A percentile compares a stretch with the other conserved stretches of the same genome.
Evolutionary conservation across 2,888 invertebrate species (phyloP).

Genomic region (Sialis lutaria): DNA sequence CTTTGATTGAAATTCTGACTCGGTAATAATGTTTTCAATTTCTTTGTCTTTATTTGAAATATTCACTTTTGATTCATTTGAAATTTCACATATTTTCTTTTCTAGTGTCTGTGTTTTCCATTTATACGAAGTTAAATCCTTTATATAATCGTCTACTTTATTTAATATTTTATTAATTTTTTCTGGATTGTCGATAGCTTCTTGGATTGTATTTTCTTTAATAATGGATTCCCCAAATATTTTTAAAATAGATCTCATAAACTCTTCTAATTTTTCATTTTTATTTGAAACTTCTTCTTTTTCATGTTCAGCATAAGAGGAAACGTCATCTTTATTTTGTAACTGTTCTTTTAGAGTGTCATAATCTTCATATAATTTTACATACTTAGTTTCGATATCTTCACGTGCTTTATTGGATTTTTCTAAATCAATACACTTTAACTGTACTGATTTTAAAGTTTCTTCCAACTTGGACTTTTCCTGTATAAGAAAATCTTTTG

Average conservation of each 20-base stretch:
- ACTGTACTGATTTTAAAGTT: not conserved
- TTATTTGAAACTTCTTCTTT: conserved; percentile 18
- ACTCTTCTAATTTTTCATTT: conserved; percentile 13
- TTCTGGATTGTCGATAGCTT: not conserved
- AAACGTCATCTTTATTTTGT: conserved; percentile 6
- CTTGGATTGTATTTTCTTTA: not conserved
- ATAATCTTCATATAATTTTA: no score
- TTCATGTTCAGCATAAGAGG: conserved; percentile 13
- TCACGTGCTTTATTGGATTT: not conserved
- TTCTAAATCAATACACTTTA: not conserved
- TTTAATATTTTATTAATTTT: conserved; percentile 8
- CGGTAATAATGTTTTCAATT: conserved; percentile 22
- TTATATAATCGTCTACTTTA: conserved; percentile 24
- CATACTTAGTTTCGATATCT: not conserved
- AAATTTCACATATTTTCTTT: conserved; percentile 36
- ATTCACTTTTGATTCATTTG: conserved; percentile 26
- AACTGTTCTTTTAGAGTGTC: not conserved
- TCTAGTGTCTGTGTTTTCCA: conserved; percentile 38
- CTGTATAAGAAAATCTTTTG: not conserved
- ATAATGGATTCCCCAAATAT: conserved; percentile 2
- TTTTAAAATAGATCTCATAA: conserved; percentile 5
- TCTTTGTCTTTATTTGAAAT: conserved; percentile 22
- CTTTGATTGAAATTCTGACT: conserved; percentile 21
- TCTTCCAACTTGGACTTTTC: not conserved
- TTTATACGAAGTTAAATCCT: conserved; percentile 36